Evolutionary conservation across 2,113 vertebrate species (phyloP), one percentile per base, ranked within the genome.

Genomic region (Arvicanthis niloticus): DNA sequence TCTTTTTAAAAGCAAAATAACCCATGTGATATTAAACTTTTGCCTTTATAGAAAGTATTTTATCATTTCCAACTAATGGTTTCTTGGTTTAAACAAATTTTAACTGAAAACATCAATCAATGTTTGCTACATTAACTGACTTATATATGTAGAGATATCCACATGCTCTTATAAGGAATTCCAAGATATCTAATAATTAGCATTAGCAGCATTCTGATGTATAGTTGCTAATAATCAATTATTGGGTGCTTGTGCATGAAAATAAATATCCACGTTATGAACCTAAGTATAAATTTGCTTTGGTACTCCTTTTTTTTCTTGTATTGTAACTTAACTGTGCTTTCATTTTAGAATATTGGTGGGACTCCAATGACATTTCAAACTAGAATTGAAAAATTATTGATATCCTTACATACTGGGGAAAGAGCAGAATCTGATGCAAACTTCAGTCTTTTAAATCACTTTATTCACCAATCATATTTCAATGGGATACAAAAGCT

Each of bases 101-200:
- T 9, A 26, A 6, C 45, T 51, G 31, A n/a, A 72, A 68, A n/a
- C 19, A 31, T 5, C 3, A 37, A 88, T 19, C 1, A 34, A 2
- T 15, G 0, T 78, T 4, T n/a, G 10, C 0, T 19, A 19, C 45
- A 58, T 37, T 12, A 42, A 3, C n/a, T n/a, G 2, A 13, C 2
- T 21, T 90, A 7, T 45, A 37, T 8, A 70, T 58, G 1, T 77
- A 31, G 2, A 34, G n/a, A 17, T 0, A 72, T 29, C 7, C 67
- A 29, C 22, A 82, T 7, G 56, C 1, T 68, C 31, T 24, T 3
- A n/a, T 24, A 45, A 48, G 10, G 7, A 60, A 40, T 7, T 9
- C 4, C 2, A 81, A 70, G 26, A 1, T n/a, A 26, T 29, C 26
- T 15, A 73, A 24, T 11, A 68, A 45, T 15, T 19, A 82, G 0